Conservation (phyloP, 2,113 vertebrate species). For the Mustela nigripes region DNA sequence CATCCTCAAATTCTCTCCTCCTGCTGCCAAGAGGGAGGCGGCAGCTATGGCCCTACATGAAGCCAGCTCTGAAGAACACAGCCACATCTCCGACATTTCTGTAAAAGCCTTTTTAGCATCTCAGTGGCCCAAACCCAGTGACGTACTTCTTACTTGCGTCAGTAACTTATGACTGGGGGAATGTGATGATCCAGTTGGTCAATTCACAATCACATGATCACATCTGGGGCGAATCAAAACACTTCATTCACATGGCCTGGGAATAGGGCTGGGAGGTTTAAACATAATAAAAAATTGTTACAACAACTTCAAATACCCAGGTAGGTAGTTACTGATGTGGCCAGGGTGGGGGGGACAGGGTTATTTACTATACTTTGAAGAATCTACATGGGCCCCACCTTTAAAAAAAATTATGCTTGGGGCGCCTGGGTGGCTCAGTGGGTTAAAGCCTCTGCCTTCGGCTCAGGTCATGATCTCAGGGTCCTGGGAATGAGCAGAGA, state of each 20-base stretch:
- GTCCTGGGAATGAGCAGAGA: no score
- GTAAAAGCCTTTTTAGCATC: neutral
- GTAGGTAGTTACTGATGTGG: neutral
- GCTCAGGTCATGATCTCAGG: no score
- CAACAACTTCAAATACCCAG: neutral
- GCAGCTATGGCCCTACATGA: neutral
- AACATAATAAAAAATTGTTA: neutral
- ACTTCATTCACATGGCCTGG: neutral
- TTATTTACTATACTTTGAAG: neutral
- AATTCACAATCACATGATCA: neutral
- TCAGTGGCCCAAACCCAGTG: neutral
- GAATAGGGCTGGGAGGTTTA: neutral
- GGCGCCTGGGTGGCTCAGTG: no score
- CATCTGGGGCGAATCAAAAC: neutral
- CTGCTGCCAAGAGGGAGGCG: neutral
- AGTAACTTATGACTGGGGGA: neutral
- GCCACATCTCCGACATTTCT: neutral
- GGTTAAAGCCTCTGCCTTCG: no score
- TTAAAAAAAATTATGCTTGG: neutral
- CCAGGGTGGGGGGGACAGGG: fast-evolving
- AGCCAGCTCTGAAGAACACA: neutral
- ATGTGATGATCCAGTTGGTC: neutral
- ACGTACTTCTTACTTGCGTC: neutral
- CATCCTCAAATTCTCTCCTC: neutral
- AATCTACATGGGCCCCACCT: neutral